phyloP scores from a whole-genome alignment of 2,797 vertebrate species.

The Lepilemur septentrionalis region DNA sequence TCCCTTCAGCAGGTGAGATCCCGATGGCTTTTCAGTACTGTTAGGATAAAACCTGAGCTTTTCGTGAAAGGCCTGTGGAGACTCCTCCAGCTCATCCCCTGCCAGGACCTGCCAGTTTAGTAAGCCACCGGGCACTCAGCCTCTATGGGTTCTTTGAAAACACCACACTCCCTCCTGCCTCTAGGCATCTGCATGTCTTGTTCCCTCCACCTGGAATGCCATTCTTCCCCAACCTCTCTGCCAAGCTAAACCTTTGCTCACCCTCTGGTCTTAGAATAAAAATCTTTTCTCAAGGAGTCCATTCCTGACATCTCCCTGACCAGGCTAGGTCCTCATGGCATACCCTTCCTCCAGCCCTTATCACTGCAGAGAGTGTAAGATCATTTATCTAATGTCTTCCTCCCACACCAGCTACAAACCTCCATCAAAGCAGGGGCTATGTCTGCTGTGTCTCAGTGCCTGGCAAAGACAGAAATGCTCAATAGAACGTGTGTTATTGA shows the following conservation, averaged over 20 bases:
- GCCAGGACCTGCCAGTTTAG: fast-evolving
- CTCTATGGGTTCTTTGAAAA: neutral
- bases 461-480: neutral
- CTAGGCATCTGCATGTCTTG: neutral
- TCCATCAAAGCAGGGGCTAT: neutral
- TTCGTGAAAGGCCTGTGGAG: neutral
- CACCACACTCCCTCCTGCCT: neutral
- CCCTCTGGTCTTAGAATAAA: neutral
- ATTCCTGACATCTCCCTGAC: neutral
- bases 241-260: neutral
- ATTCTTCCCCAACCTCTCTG: neutral
- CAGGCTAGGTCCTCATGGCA: neutral
- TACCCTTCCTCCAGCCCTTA: neutral
- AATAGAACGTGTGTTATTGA: fast-evolving
- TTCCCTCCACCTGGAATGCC: neutral
- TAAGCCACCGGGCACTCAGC: neutral
- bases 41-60: neutral
- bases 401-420: neutral
- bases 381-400: neutral
- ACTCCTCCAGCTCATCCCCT: neutral
- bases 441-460: neutral
- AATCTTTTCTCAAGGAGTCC: neutral
- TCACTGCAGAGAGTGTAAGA: neutral
- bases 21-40: neutral
- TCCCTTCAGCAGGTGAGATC: neutral